Percentiles rank a stretch among this genome's conserved stretches.
Conservation (phyloP, 2,888 invertebrate species). For the Chrysolina oricalcia region DNA sequence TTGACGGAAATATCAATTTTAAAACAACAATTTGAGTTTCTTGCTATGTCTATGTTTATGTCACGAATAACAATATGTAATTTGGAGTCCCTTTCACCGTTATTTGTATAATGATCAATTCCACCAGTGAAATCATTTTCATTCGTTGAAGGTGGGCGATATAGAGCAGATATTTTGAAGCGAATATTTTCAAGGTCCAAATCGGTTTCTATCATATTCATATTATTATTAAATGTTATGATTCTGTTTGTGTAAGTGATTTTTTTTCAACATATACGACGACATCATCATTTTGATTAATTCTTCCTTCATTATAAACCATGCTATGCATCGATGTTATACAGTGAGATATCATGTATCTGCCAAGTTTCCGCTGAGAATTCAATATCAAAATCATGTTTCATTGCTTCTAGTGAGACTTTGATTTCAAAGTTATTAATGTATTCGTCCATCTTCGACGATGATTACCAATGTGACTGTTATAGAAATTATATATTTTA, state of each 20-base stretch:
- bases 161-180: background rate
- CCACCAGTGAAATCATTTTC: background rate
- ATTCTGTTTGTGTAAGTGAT: background rate
- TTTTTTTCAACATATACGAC: no score
- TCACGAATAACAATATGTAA: slow-evolving; percentile 4
- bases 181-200: background rate
- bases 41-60: slow-evolving; percentile 12
- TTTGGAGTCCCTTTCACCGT: background rate
- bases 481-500: background rate
- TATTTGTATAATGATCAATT: background rate
- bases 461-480: background rate
- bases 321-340: background rate
- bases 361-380: background rate
- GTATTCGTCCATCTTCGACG: background rate
- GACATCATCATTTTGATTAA: no score
- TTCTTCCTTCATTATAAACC: no score
- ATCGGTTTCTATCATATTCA: background rate
- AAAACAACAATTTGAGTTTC: no score
- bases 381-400: background rate
- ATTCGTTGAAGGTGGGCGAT: background rate
- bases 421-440: background rate
- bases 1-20: no score
- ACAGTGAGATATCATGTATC: background rate
- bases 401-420: background rate
- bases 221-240: background rate